A percentile compares a stretch with the other conserved stretches of the same genome.
Evolutionary conservation across 2,888 invertebrate genomes (phyloP).

Genomic region (Homarus gammarus): DNA sequence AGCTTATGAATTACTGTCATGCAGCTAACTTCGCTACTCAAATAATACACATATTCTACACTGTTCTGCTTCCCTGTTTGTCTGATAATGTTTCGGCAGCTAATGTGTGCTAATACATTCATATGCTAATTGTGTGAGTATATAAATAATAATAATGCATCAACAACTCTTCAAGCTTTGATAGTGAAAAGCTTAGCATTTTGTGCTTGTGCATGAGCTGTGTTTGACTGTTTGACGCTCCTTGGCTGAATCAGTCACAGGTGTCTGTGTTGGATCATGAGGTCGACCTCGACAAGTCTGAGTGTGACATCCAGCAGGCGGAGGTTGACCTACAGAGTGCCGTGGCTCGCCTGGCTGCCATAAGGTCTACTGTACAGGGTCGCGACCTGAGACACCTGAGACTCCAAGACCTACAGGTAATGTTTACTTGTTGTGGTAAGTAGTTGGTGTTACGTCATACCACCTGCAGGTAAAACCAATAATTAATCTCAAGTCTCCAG

Average conservation of each 20-base stretch:
- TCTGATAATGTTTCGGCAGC: not conserved
- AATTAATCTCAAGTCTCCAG: no score
- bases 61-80: not conserved
- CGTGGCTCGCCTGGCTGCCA: conserved; percentile 71
- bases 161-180: not conserved
- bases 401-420: conserved; percentile 72
- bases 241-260: conserved; percentile 55
- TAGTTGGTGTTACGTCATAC: no score
- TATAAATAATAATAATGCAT: not conserved
- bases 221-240: conserved; percentile 39
- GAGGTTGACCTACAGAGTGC: conserved; percentile 71
- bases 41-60: not conserved
- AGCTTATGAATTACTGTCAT: no score
- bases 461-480: no score
- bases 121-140: not conserved
- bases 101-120: conserved; percentile 17
- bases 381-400: conserved; percentile 65
- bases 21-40: not conserved
- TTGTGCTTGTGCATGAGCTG: conserved; percentile 40
- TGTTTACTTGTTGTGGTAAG: not conserved
- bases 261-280: conserved; percentile 14
- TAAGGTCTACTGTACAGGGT: conserved; percentile 69
- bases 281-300: conserved; percentile 42
- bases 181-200: conserved; percentile 4
- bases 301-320: conserved; percentile 57